phyloP scores from a whole-genome alignment of 2,113 vertebrate species.

The Dasyurus viverrinus region DNA sequence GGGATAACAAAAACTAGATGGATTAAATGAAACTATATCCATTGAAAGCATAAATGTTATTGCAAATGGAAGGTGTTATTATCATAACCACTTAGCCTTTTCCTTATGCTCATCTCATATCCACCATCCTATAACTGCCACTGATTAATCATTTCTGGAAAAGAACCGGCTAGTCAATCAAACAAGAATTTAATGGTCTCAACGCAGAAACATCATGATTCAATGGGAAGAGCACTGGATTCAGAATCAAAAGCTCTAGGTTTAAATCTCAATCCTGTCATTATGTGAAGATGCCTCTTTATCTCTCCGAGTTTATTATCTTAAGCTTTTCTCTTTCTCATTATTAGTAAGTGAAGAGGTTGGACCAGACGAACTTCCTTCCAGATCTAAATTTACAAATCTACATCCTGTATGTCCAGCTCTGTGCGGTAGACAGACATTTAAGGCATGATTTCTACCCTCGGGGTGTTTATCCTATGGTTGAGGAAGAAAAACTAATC shows the following conservation, averaged over 20 bases:
- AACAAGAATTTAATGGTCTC: background rate
- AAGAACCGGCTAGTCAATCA: constrained; percentile 14
- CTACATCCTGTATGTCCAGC: background rate
- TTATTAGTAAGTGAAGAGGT: background rate
- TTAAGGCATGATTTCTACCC: background rate
- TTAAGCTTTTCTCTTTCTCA: background rate
- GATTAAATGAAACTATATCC: background rate
- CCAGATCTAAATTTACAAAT: background rate
- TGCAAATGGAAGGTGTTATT: background rate
- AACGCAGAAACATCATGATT: background rate
- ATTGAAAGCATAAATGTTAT: background rate
- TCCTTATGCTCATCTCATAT: background rate
- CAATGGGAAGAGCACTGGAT: background rate
- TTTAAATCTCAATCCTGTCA: background rate
- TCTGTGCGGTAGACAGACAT: background rate
- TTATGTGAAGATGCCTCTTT: background rate
- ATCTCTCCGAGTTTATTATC: background rate
- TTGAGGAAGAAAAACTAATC: background rate
- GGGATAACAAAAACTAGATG: background rate
- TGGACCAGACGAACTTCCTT: background rate
- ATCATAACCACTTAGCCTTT: constrained; percentile 27
- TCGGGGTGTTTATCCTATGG: background rate
- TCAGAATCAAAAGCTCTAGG: background rate
- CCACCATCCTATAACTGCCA: background rate
- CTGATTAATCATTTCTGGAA: background rate